Evolutionary conservation across 2,113 vertebrate genomes (phyloP).

Genomic region (Ailurus styani): DNA sequence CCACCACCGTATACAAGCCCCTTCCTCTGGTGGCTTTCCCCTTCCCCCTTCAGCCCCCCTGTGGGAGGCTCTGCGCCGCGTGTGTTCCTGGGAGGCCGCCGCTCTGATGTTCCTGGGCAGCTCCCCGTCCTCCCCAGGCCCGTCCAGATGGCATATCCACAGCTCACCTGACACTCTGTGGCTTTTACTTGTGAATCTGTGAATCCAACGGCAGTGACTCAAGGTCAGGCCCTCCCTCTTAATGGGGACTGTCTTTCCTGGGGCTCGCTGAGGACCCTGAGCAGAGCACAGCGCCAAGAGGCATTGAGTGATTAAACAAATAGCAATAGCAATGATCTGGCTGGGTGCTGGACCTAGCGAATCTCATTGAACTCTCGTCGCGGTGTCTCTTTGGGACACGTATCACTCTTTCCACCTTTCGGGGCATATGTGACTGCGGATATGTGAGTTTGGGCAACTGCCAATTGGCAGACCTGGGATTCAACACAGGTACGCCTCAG

Average conservation of each 20-base stretch:
- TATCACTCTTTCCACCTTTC: neutral
- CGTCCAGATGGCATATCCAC: neutral
- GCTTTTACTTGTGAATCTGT: neutral
- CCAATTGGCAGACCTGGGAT: neutral
- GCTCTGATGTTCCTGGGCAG: accelerated
- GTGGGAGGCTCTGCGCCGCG: neutral
- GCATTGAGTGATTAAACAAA: neutral
- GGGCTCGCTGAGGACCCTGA: neutral
- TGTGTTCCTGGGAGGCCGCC: no score
- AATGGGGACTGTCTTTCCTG: neutral
- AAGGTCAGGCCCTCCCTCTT: neutral
- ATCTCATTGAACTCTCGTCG: neutral
- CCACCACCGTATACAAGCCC: neutral
- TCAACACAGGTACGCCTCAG: no score
- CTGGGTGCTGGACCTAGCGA: neutral
- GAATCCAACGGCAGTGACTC: neutral
- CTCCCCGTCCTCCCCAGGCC: neutral
- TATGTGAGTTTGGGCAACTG: accelerated
- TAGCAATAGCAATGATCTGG: neutral
- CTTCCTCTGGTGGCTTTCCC: neutral
- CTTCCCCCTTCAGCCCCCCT: neutral
- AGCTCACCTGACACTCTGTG: neutral
- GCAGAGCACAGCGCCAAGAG: neutral
- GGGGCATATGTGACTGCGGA: neutral
- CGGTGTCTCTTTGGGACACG: neutral